Evolutionary conservation across 2,797 vertebrate genomes (phyloP), one percentile per base, ranked within the genome.

Genomic region (Odontamblyopus lacepedii): DNA sequence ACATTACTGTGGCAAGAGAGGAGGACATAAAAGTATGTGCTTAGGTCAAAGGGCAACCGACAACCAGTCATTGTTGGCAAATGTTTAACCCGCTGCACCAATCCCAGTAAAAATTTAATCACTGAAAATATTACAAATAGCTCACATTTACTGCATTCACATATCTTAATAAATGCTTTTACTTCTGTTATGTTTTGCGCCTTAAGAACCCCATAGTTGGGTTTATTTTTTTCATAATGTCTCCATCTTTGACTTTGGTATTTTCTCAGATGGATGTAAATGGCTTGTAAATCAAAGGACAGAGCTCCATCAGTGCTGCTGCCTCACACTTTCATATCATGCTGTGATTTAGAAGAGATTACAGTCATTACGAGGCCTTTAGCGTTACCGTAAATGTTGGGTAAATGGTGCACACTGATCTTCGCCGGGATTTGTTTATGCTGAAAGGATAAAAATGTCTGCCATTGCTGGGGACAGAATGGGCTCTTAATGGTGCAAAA

Each of bases 291-390:
- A 79, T 84, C 72, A 86, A 84, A 86, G 73, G 78, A 78, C 8
- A 3, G 57, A 48, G 62, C 75, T 26, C 29, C 79, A 55, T 13
- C 69, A 41, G 70, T 67, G 75, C 48, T 70, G 75, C 76, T 82
- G 74, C 73, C 81, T 74, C 63, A 65, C 62, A 65, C 59, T 29
- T 62, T 78, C 73, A 70, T 78, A 60, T 63, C 5, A 32, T 41
- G 55, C 73, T 26, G 73, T 62, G 64, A 75, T 84, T 84, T 76
- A 38, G 56, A 74, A 67, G 48, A 87, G 82, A 87, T 89, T 50
- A 75, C 64, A 57, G 78, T 67, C 75, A 74, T 74, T 85, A 60
- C 80, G 41, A 1, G 69, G 67, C 70, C 65, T 78, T 83, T 81
- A 73, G 69, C 77, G 63, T 67, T 55, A 53, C 65, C 65, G 65